Conservation (phyloP, 2,888 invertebrate species). For the Cheilosia urbana region DNA sequence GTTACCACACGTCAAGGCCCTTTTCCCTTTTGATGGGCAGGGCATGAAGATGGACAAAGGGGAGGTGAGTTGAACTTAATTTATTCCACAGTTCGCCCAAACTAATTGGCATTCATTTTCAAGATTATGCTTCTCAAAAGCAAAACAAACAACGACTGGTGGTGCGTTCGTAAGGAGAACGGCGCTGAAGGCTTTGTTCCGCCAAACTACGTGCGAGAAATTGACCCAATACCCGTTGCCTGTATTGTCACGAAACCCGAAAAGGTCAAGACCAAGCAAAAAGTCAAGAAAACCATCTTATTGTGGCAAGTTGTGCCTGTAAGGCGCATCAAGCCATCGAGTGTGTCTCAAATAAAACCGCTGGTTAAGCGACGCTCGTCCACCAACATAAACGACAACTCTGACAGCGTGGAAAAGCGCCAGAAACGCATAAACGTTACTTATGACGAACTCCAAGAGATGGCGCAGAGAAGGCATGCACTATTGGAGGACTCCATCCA, state of each 20-base stretch:
- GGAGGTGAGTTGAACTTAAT: conserved; percentile 85
- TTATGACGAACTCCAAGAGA: conserved; percentile 91
- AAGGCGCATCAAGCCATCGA: conserved; percentile 85
- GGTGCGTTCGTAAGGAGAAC: conserved; percentile 97
- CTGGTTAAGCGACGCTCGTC: conserved; percentile 83
- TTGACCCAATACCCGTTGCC: conserved; percentile 93
- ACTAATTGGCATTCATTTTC: not conserved
- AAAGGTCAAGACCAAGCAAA: conserved; percentile 92
- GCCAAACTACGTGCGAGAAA: conserved; percentile 97
- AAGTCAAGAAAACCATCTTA: conserved; percentile 95
- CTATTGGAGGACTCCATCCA: conserved; percentile 96
- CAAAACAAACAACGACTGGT: conserved; percentile 99
- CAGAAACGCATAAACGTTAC: conserved; percentile 91
- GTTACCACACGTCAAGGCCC: conserved; percentile 93
- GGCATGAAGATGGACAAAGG: conserved; percentile 96
- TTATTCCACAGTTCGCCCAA: not conserved
- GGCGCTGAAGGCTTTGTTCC: conserved; percentile 98
- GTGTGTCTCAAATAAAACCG: conserved; percentile 81
- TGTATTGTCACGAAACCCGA: conserved; percentile 94
- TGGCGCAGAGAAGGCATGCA: conserved; percentile 91
- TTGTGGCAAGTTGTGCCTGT: conserved; percentile 94
- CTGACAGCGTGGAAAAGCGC: conserved; percentile 91
- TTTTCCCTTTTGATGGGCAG: conserved; percentile 96
- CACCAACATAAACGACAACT: conserved; percentile 86
- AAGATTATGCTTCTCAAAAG: conserved; percentile 93